A percentile compares a stretch with the other conserved stretches of the same genome.
Evolutionary conservation across 2,113 vertebrate species (phyloP).

Genomic region (Prietella phreatophila): DNA sequence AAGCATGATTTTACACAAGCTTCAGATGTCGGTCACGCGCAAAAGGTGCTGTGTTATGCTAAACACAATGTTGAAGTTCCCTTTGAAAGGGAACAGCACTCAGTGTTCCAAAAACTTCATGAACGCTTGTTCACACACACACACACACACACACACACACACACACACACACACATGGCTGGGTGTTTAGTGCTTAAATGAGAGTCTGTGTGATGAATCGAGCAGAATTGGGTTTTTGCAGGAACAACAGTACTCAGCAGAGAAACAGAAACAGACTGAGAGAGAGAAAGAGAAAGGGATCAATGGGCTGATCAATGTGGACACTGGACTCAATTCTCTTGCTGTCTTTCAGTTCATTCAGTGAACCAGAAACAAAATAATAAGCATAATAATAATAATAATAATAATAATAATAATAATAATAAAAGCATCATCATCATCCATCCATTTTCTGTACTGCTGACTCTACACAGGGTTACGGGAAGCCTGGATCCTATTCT

Average conservation of each 20-base stretch:
- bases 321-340: not conserved
- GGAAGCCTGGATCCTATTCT: too few species aligned
- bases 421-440: too few species aligned
- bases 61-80: too few species aligned
- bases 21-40: too few species aligned
- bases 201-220: conserved; percentile 23
- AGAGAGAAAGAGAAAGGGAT: conserved; percentile 16
- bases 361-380: too few species aligned
- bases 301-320: not conserved
- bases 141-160: conserved; percentile 31
- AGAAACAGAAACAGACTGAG: not conserved
- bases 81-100: not conserved
- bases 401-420: too few species aligned
- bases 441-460: too few species aligned
- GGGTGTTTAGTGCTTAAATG: conserved; percentile 27
- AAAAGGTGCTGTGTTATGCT: too few species aligned
- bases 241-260: conserved; percentile 20
- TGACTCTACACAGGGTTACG: too few species aligned
- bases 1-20: too few species aligned
- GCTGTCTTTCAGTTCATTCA: not conserved
- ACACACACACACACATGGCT: conserved; percentile 18
- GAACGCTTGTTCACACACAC: conserved; percentile 9
- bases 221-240: conserved; percentile 12
- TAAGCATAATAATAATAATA: too few species aligned
- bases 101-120: conserved; percentile 29